These are phyloP conservation scores for Zenarchopterus dispar DNA, from an alignment of 2,797 vertebrate genomes.

Conservation along the genomic window DNA sequence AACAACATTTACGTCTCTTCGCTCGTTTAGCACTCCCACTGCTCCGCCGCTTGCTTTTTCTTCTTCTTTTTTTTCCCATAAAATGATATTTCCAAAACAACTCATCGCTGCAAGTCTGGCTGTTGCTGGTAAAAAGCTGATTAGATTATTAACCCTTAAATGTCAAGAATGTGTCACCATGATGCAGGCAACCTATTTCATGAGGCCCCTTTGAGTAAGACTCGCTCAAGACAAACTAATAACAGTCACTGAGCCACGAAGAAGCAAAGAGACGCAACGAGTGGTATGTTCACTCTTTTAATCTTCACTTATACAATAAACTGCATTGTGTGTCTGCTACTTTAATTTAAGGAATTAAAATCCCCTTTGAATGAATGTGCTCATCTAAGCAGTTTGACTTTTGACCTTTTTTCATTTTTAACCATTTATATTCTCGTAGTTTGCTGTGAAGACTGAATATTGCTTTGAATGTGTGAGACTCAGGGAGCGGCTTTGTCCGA, in stretches of 20 bases:
- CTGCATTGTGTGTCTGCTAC: background rate
- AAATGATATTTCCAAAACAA: conserved; percentile 73
- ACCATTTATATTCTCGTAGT: too few relatives aligned
- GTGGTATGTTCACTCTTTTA: conserved; percentile 59
- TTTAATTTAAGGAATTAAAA: too few relatives aligned
- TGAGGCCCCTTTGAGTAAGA: conserved; percentile 52
- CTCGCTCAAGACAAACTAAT: conserved; percentile 27
- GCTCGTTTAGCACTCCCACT: conserved; percentile 72
- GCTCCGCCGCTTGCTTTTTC: conserved; percentile 23
- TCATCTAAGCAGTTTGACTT: too few relatives aligned
- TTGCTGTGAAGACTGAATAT: background rate
- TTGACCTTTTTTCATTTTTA: too few relatives aligned
- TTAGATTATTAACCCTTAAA: conserved; percentile 69
- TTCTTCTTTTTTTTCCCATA: conserved; percentile 62
- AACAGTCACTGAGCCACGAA: conserved; percentile 36
- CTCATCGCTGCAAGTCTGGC: conserved; percentile 8
- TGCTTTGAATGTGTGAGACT: background rate
- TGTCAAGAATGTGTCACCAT: conserved; percentile 74
- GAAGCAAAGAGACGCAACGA: conserved; percentile 40
- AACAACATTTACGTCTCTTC: conserved; percentile 39
- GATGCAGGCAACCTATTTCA: conserved; percentile 31
- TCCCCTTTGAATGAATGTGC: too few relatives aligned
- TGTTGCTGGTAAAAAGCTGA: conserved; percentile 64
- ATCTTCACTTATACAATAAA: background rate
- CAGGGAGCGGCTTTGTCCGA: background rate